Conservation (phyloP, 2,888 invertebrate species). For the Gari tellinella region DNA sequence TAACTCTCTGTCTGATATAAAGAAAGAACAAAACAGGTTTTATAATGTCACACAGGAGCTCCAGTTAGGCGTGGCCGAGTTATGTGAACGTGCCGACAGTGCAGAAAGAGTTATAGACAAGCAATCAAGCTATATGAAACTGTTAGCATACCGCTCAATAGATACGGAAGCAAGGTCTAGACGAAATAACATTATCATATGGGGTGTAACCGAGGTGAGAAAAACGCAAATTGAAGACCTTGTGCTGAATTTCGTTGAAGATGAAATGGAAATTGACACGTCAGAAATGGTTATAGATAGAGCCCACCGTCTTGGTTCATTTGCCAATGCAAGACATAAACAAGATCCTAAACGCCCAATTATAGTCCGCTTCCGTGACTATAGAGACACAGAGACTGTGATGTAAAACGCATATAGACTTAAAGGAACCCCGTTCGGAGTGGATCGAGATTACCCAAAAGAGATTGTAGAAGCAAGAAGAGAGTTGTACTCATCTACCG, state of each 20-base stretch:
- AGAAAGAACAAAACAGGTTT: too few relatives aligned
- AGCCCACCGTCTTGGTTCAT: slow-evolving; percentile 11
- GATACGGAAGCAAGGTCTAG: slow-evolving; percentile 9
- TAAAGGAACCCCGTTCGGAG: slow-evolving; percentile 14
- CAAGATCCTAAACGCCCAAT: slow-evolving; percentile 25
- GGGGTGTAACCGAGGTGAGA: not conserved
- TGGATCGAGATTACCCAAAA: slow-evolving; percentile 34
- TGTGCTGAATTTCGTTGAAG: not conserved
- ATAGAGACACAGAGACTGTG: slow-evolving; percentile 17
- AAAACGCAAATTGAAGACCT: not conserved
- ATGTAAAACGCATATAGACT: slow-evolving; percentile 23
- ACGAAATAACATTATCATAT: slow-evolving; percentile 10
- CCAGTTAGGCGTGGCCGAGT: too few relatives aligned
- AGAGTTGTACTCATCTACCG: slow-evolving; percentile 14
- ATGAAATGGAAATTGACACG: not conserved
- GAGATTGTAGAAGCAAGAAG: slow-evolving; percentile 23
- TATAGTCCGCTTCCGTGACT: slow-evolving; percentile 28
- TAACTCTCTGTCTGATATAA: too few relatives aligned
- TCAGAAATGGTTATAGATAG: slow-evolving; percentile 2
- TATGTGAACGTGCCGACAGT: too few relatives aligned
- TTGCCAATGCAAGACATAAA: not conserved
- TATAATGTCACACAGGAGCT: too few relatives aligned
- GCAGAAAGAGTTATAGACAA: too few relatives aligned
- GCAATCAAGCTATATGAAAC: too few relatives aligned
- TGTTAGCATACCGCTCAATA: too few relatives aligned